Evolutionary conservation across 2,797 vertebrate species (phyloP), one percentile per base, ranked within the genome.

Genomic region (Poecilia picta): DNA sequence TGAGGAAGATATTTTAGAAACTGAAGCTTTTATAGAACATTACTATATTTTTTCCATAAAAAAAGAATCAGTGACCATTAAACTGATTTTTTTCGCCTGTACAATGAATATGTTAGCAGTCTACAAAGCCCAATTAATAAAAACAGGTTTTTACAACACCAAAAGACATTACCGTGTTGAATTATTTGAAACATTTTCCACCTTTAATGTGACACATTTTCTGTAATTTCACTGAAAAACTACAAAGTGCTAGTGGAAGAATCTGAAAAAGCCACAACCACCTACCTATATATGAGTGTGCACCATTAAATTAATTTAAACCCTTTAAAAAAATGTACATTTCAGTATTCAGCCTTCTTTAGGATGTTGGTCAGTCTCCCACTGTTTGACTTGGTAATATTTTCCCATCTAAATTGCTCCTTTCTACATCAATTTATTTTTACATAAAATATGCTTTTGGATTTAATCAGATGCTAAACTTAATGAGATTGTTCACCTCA

Each of bases 81-180:
- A 78, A 28, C 18, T 72, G 39, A 57, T 5, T 57, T 87, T 33
- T 81, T 53, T 45, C 62, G 25, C 31, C 64, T 18, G 5, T 2
- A 18, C 31, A 64, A 7, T 64, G 28, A 64, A 64, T 36, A 36
- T 59, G 4, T 36, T 64, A 13, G 15, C 20, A 41, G 36, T 41
- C 36, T 41, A 33, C 15, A 8, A 10, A 68, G 20, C 36, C 8
- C 3, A 18, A 41, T 10, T 41, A 41, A 68, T 20, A 68, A 68
- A 11, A 25, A 16, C 59, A 41, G 10, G 23, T 12, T n/a, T 43
- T 15, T 20, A 41, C 2, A 2, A 68, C 11, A 20, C 16, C 20
- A 43, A 25, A 70, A 43, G 12, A 68, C 5, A 18, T 13, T 0
- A 12, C 1, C 16, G 33, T 31, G 1, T 18, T 64, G 31, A 64